Evolutionary conservation across 2,113 vertebrate genomes (phyloP).

Genomic region (Percina caprodes): DNA sequence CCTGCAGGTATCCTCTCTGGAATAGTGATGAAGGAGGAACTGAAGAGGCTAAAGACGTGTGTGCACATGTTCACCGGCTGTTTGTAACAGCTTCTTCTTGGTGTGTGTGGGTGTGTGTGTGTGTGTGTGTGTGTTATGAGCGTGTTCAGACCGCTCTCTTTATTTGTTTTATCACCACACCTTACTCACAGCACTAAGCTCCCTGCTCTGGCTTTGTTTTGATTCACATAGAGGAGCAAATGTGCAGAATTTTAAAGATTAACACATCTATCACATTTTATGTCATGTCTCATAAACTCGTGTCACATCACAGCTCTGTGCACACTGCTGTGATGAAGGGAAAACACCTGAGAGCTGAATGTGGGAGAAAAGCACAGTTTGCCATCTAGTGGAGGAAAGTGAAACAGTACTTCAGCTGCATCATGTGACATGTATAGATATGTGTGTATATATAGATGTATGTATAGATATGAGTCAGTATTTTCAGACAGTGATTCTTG

Average conservation of each 20-base stretch:
- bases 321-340: not conserved
- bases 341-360: not conserved
- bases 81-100: not conserved
- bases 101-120: constrained; percentile 11
- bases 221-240: not conserved
- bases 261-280: not conserved
- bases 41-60: constrained; percentile 9
- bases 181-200: not conserved
- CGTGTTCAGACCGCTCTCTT: not conserved
- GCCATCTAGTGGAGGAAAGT: constrained; percentile 32
- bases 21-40: constrained; percentile 38
- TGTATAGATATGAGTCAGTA: no score
- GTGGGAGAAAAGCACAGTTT: not conserved
- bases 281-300: not conserved
- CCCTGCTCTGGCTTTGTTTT: not conserved
- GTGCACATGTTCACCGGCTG: not conserved
- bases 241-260: not conserved
- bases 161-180: not conserved
- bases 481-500: no score
- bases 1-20: constrained; percentile 34
- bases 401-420: not conserved
- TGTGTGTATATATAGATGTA: no score
- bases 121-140: not conserved
- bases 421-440: no score
- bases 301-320: not conserved